Evolutionary conservation across 1,140 invertebrate species (phyloP).

Genomic region (Pachypeltis micranthus): DNA sequence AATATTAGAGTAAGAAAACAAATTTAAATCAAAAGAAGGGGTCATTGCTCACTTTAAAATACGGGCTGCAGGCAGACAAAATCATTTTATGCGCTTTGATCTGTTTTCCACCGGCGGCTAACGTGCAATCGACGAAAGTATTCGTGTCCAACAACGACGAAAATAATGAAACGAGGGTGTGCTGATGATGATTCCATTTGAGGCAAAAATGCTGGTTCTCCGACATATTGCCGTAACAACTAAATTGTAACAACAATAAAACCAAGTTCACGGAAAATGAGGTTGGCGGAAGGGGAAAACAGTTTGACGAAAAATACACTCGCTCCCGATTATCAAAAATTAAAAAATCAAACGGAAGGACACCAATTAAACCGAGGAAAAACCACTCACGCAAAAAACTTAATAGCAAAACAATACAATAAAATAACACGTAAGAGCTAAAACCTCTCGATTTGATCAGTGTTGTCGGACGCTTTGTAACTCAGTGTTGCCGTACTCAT

Average conservation of each 20-base stretch:
- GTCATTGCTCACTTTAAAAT: slow-evolving; percentile 36
- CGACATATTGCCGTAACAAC: slow-evolving; percentile 18
- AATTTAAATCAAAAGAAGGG: slow-evolving; percentile 1
- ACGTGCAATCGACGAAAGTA: slow-evolving; percentile 41
- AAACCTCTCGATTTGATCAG: slow-evolving; percentile 14
- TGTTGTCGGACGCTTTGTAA: no score
- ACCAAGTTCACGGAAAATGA: no score
- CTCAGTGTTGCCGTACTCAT: no score
- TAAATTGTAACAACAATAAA: no score
- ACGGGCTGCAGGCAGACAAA: slow-evolving; percentile 41
- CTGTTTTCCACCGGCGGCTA: slow-evolving; percentile 40
- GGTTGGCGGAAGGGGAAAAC: no score
- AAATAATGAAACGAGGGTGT: slow-evolving; percentile 40
- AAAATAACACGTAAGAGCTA: slow-evolving; percentile 17
- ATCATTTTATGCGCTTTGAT: slow-evolving; percentile 42
- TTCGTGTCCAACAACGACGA: slow-evolving; percentile 38
- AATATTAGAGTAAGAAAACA: no score
- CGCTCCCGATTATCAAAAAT: background rate
- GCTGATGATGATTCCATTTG: slow-evolving; percentile 43
- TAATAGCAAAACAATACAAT: slow-evolving; percentile 14
- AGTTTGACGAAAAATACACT: no score
- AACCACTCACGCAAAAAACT: background rate
- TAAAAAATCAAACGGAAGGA: background rate
- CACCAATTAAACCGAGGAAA: background rate
- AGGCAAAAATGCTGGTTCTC: slow-evolving; percentile 41